Evolutionary conservation across 1,140 invertebrate genomes (phyloP).

Genomic region (Caligus rogercresseyi): DNA sequence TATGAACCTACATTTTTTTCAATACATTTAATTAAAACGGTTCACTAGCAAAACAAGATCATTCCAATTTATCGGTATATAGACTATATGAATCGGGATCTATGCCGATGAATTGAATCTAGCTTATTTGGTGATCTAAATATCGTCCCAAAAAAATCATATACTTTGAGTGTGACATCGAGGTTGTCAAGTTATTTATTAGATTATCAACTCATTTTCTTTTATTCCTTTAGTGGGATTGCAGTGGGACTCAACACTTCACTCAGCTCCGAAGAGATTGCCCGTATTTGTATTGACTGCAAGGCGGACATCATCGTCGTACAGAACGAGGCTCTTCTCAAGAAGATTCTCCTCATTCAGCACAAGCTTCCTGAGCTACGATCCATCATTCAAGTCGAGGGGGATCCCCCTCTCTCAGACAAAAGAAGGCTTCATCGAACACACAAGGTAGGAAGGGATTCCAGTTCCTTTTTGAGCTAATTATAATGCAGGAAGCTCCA

Average conservation of each 20-base stretch:
- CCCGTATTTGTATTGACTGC: conserved; percentile 8
- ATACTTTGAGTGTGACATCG: too few species aligned
- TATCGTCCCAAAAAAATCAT: too few species aligned
- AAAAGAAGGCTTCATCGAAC: conserved; percentile 16
- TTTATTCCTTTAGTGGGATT: conserved; percentile 17
- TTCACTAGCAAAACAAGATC: too few species aligned
- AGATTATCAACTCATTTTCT: neutral
- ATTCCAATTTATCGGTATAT: too few species aligned
- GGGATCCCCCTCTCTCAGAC: conserved; percentile 17
- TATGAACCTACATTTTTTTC: too few species aligned
- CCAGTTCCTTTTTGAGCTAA: too few species aligned
- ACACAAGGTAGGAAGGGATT: neutral
- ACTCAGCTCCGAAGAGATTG: conserved; percentile 14
- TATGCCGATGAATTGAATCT: too few species aligned
- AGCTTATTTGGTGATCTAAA: too few species aligned
- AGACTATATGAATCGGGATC: too few species aligned
- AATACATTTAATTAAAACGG: too few species aligned
- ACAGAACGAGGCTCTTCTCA: conserved; percentile 11
- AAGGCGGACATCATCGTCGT: conserved; percentile 20
- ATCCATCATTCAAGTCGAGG: conserved; percentile 14
- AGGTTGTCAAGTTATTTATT: neutral
- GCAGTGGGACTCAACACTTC: neutral
- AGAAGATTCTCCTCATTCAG: conserved; percentile 16
- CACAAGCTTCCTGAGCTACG: conserved; percentile 17
- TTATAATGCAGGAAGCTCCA: too few species aligned